Base-by-base conservation (phyloP, 1,140 invertebrate species). In the Paralvinella palmiformis region DNA sequence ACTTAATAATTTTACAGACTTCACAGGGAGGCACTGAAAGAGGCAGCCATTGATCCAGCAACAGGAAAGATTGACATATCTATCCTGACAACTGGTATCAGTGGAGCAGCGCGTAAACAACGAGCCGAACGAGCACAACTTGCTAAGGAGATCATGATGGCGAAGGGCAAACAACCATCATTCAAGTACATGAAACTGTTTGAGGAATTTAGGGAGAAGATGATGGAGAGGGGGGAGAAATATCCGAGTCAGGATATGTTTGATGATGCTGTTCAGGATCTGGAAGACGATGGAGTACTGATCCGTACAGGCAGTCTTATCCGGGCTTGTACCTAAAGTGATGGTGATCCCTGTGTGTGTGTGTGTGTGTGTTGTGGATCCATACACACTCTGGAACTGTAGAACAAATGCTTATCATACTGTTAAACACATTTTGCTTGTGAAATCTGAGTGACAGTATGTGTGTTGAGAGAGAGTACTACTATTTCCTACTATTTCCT, bases 11-110 rank as follows among this genome's bases (percentile, higher is more conserved):
- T 65, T 72, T 69, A 35, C 69, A 93, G 92, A 68, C 81, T 99
- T 41, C 92, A 98, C 81, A 86, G 91, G 37, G 96, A 98, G 83
- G 97, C 97, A 1, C 80, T 99, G 48, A 98, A 98, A 77, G 95
- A 99, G 78, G 94, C 96, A 0, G 94, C 96, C 0, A 92, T 92
- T 0, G 95, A 99, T 86, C 96, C 96, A 1, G 77, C 89, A 0
- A 96, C 92, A 13, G 96, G 96, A 2, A 92, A 90, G 78, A 97
- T 99, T 68, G 96, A 99, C 82, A 88, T 99, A 35, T 88, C 87
- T 62, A 99, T 99, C 77, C 82, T 99, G 13, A 96, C 94, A 0
- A 97, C 95, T 0, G 96, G 96, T 20, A 83, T 95, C 67, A 96
- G 93, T 67, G 87, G 86, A 22, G 87, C 89, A 2, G 88, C 88